Percentiles rank a stretch among this genome's conserved stretches.
phyloP scores from a whole-genome alignment of 2,888 invertebrate species.

The Tachina lurida region DNA sequence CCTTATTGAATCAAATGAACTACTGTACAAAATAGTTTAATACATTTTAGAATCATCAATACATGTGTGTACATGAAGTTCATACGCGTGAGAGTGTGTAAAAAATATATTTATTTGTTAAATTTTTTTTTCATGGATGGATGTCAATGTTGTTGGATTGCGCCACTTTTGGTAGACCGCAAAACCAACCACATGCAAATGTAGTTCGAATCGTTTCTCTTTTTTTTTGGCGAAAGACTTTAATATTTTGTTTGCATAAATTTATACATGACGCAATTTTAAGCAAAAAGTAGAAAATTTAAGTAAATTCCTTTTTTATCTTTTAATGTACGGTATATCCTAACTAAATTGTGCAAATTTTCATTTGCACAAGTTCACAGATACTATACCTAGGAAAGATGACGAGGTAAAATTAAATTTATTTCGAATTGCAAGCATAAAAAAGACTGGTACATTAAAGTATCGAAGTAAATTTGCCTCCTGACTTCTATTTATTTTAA shows the following conservation, averaged over 20 bases:
- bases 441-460: too few species aligned
- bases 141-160: slow-evolving; percentile 66
- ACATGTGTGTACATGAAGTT: neutral
- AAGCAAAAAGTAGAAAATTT: too few species aligned
- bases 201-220: slow-evolving; percentile 26
- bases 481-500: too few species aligned
- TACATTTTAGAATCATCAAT: neutral
- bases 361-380: too few species aligned
- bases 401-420: too few species aligned
- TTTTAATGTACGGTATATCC: too few species aligned
- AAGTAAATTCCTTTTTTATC: too few species aligned
- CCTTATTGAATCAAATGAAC: neutral
- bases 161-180: slow-evolving; percentile 65
- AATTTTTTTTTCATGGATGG: slow-evolving; percentile 31
- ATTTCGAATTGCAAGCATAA: too few species aligned
- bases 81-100: neutral
- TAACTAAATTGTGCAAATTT: too few species aligned
- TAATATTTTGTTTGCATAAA: slow-evolving; percentile 63
- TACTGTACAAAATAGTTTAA: neutral
- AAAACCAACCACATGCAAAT: slow-evolving; percentile 61
- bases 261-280: slow-evolving; percentile 40
- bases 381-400: too few species aligned
- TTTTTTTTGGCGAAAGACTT: slow-evolving; percentile 15
- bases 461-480: too few species aligned
- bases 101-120: slow-evolving; percentile 25